Conservation (phyloP, 1,140 invertebrate genomes). For the Eupristina koningsbergeri region DNA sequence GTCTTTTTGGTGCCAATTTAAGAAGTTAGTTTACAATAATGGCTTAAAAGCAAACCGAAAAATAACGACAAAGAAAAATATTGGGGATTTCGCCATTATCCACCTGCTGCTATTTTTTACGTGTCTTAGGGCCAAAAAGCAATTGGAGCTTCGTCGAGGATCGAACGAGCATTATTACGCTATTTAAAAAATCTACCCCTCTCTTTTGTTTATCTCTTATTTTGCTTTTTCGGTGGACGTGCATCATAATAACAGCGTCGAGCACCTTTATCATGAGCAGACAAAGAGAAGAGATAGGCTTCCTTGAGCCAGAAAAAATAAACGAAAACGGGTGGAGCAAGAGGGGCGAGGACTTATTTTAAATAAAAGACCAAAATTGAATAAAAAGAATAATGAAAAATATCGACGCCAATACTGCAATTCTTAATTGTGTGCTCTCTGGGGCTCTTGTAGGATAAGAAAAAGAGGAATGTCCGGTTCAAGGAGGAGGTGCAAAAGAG, state of each 20-base stretch:
- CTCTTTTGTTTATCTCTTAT: constrained; percentile 14
- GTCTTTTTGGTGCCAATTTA: too few species aligned
- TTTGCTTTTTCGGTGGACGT: not conserved
- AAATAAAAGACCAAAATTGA: not conserved
- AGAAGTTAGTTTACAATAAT: too few species aligned
- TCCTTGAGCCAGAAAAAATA: not conserved
- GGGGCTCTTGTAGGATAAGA: constrained; percentile 18
- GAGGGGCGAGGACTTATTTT: not conserved
- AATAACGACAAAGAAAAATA: not conserved
- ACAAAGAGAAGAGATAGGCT: constrained; percentile 43
- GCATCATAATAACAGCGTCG: constrained; percentile 37
- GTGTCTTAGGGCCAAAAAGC: not conserved
- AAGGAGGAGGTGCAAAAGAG: not conserved
- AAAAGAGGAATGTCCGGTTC: not conserved
- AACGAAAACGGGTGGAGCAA: not conserved
- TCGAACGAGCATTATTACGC: constrained; percentile 29
- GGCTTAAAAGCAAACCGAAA: not conserved
- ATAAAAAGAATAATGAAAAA: constrained; percentile 16
- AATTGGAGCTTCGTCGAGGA: not conserved
- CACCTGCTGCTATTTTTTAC: constrained; percentile 44
- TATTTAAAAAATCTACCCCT: constrained; percentile 3
- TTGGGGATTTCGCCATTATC: constrained; percentile 25
- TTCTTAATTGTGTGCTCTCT: not conserved
- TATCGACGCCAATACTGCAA: constrained; percentile 28
- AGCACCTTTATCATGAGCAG: constrained; percentile 37